Percentiles rank a stretch among this genome's conserved stretches.
Conservation (phyloP, 2,797 vertebrate species). For the Cyprinodon diabolis region DNA sequence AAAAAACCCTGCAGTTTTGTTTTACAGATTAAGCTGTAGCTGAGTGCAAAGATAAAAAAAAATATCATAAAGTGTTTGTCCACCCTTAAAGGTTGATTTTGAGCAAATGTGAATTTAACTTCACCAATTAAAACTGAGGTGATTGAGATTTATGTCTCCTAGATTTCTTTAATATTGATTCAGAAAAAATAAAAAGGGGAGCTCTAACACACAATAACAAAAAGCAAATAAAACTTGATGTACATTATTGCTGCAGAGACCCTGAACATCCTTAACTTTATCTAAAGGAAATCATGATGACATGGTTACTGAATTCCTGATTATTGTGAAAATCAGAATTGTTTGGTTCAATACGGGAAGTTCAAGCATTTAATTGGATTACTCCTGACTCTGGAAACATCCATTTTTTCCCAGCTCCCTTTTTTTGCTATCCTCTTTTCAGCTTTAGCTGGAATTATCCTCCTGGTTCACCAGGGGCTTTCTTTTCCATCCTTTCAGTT, state of each 20-base stretch:
- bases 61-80: too few species aligned
- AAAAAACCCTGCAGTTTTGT: too few species aligned
- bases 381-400: neutral
- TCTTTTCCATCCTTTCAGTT: neutral
- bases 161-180: slow-evolving; percentile 48
- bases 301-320: slow-evolving; percentile 24
- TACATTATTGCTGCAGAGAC: neutral
- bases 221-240: slow-evolving; percentile 43
- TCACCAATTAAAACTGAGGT: slow-evolving; percentile 69
- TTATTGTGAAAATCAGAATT: neutral
- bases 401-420: neutral
- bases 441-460: neutral
- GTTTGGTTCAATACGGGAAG: neutral
- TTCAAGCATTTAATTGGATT: neutral
- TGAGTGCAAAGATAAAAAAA: too few species aligned
- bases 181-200: slow-evolving; percentile 35
- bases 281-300: slow-evolving; percentile 37
- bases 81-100: slow-evolving; percentile 26
- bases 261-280: neutral
- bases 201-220: slow-evolving; percentile 36
- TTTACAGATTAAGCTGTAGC: too few species aligned
- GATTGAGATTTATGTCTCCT: slow-evolving; percentile 39
- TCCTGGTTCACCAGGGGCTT: neutral
- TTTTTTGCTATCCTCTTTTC: neutral
- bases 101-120: slow-evolving; percentile 26